Conservation (phyloP, 2,888 invertebrate species). For the Lasioglossum marginatum region DNA sequence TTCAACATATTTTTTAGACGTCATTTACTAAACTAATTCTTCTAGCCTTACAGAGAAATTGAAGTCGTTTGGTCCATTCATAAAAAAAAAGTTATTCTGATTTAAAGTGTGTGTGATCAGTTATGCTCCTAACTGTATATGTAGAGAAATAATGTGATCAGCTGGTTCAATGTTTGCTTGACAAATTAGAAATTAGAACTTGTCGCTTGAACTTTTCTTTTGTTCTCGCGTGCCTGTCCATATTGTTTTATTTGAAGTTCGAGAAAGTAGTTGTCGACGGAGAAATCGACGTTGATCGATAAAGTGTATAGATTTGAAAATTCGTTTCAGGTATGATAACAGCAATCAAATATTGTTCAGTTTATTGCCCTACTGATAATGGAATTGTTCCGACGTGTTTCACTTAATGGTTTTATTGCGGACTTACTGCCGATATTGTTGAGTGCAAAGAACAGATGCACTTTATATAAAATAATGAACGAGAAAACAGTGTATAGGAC, state of each 20-base stretch:
- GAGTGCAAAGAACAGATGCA: neutral
- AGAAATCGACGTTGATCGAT: neutral
- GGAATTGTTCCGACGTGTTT: conserved; percentile 17
- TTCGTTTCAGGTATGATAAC: conserved; percentile 32
- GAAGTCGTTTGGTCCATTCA: too few species aligned
- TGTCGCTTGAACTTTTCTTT: neutral
- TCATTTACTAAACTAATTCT: too few species aligned
- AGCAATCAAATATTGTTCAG: conserved; percentile 23
- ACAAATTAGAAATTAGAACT: too few species aligned
- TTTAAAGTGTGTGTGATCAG: too few species aligned
- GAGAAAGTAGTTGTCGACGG: neutral
- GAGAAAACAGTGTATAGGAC: neutral
- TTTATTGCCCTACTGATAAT: conserved; percentile 44
- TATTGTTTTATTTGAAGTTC: neutral
- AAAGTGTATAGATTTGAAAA: conserved; percentile 4
- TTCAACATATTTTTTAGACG: too few species aligned
- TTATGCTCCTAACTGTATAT: too few species aligned
- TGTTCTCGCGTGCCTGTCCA: neutral
- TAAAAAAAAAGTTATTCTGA: too few species aligned
- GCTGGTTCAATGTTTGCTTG: too few species aligned
- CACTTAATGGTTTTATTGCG: conserved; percentile 21
- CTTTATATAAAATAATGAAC: conserved; percentile 1
- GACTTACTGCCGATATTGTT: neutral
- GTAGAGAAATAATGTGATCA: too few species aligned
- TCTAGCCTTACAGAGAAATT: too few species aligned